Base-by-base conservation (phyloP, 1,140 invertebrate genomes). In the Diachasma alloeum region DNA sequence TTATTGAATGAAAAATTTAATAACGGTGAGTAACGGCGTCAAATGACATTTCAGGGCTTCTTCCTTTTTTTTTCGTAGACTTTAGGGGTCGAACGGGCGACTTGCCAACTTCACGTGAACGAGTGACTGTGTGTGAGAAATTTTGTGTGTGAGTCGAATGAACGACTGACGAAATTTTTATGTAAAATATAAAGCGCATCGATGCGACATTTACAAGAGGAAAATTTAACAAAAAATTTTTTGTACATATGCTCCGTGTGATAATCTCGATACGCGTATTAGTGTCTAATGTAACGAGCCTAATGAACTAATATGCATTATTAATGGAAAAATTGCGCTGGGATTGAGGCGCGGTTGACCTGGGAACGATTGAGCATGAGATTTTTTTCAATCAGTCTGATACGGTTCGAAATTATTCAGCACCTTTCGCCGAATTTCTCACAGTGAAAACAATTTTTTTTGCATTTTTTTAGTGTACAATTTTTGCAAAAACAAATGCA, bases 281-380 rank as follows among this genome's bases (percentile, higher is more conserved):
- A 70, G 74, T 76, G 44, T 71, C 39, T 76, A 71, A 63, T 70
- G 39, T 71, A 71, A 76, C 59, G 73, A 74, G 72, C 73, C 73
- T 74, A 74, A 74, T 44, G 22, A 63, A 63, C 81, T 59, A 76
- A 71, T 24, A 63, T 63, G 53, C 19, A 31, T 53, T 59, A 70
- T 70, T 53, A 15, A 8, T 72, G 71, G 46, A 13, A 31, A 39
- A 56, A 72, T 78, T 37, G 70, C 71, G 74, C 11, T 22, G 69
- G 78, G 80, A 85, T 85, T 85, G 75, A 83, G 81, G 82, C 81
- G 81, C 81, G 82, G 81, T 83, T 83, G 81, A 81, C 17, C 15
- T 19, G 81, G 78, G 81, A 80, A 83, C 78, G 81, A 79, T 82
- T 85, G 81, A 78, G 80, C 22, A 48, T 22, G 13, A 70, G 53